phyloP scores from a whole-genome alignment of 2,888 invertebrate species.

The Phyllotreta cruciferae region DNA sequence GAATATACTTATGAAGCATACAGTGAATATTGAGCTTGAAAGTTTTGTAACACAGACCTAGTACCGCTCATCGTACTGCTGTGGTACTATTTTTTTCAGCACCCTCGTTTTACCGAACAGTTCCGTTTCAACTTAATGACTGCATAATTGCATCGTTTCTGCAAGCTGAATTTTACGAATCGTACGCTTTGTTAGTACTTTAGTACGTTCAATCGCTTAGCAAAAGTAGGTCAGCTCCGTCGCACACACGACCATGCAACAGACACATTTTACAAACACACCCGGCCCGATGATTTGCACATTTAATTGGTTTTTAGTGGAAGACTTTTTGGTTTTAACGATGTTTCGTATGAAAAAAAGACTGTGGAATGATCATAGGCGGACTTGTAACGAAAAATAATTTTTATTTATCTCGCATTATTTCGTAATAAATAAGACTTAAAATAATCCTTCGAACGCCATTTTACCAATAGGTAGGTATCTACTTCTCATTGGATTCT shows the following conservation, averaged over 20 bases:
- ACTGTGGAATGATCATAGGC: conserved; percentile 2
- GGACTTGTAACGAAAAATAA: background rate
- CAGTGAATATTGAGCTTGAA: too few relatives aligned
- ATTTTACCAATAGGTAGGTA: too few relatives aligned
- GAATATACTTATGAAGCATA: too few relatives aligned
- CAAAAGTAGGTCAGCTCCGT: conserved; percentile 46
- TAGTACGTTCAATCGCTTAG: conserved; percentile 31
- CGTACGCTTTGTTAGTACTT: conserved; percentile 30
- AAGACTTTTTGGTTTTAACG: conserved; percentile 15
- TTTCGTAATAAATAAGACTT: conserved; percentile 1
- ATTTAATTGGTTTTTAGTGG: conserved; percentile 48
- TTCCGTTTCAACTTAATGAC: conserved; percentile 23
- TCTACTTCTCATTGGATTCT: too few relatives aligned
- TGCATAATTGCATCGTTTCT: conserved; percentile 23
- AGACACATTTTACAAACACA: conserved; percentile 29
- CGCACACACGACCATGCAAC: conserved; percentile 29
- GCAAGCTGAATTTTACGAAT: conserved; percentile 32
- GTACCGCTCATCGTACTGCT: too few relatives aligned
- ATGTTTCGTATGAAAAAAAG: conserved; percentile 3
- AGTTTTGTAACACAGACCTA: too few relatives aligned
- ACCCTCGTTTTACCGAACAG: conserved; percentile 4
- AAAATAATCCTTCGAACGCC: too few relatives aligned
- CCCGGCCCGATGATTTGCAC: conserved; percentile 50
- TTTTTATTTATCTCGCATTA: background rate
- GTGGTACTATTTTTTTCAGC: too few relatives aligned